A percentile compares a stretch with the other conserved stretches of the same genome.
Conservation (phyloP, 2,888 invertebrate species). For the Keiferia lycopersicella region DNA sequence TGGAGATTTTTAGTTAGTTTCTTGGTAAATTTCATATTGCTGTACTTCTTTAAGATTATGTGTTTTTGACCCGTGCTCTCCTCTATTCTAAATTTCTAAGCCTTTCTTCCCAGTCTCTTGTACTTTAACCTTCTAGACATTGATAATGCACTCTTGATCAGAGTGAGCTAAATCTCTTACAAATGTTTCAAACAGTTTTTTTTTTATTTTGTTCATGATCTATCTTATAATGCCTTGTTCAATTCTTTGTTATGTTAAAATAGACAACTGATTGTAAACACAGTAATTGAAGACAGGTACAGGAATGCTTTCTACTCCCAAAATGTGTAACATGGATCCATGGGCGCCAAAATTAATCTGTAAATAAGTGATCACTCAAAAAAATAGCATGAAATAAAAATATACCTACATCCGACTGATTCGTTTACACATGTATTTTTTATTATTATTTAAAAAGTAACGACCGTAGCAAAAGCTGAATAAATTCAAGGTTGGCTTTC, state of each 20-base stretch:
- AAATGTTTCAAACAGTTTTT: constrained; percentile 15
- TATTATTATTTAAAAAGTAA: constrained; percentile 31
- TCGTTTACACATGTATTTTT: constrained; percentile 44
- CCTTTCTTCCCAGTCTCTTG: neutral
- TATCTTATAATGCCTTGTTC: too few relatives aligned
- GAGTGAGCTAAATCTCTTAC: constrained; percentile 30
- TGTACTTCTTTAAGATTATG: too few relatives aligned
- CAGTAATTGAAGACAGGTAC: too few relatives aligned
- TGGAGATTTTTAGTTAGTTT: neutral
- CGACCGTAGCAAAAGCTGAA: constrained; percentile 1
- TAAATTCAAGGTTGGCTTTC: constrained; percentile 13
- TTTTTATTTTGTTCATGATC: too few relatives aligned
- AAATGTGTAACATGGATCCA: neutral
- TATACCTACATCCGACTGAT: constrained; percentile 41
- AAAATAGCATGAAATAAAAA: constrained; percentile 42
- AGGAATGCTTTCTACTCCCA: constrained; percentile 9
- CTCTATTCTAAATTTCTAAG: neutral
- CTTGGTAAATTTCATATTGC: constrained; percentile 1
- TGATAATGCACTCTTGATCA: neutral
- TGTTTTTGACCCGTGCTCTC: too few relatives aligned
- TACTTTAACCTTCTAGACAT: neutral
- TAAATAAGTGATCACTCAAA: constrained; percentile 40
- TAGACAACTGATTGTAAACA: too few relatives aligned
- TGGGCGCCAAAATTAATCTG: constrained; percentile 12
- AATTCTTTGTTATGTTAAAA: too few relatives aligned